phyloP scores from a whole-genome alignment of 30 jellyfish, hydroid and myxozoan genomes.

The Aurelia coerulea region DNA sequence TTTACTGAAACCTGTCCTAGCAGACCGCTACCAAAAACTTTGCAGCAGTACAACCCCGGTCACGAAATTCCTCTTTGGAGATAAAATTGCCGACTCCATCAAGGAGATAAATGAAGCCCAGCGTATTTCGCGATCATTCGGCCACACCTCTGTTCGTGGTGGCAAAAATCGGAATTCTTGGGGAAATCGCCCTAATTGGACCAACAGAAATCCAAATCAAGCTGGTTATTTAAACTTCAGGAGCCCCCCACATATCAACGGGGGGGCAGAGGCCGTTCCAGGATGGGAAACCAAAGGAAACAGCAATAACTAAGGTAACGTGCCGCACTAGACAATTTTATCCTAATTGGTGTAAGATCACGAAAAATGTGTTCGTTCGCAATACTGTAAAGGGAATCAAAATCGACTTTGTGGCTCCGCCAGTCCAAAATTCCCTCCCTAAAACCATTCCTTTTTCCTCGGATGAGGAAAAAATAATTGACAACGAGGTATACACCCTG shows the following conservation, averaged over 20 bases:
- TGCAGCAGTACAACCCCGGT: neutral
- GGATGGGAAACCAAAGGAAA: too few relatives aligned
- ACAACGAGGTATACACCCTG: too few relatives aligned
- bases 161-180: neutral
- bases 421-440: neutral
- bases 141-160: neutral
- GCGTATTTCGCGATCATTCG: neutral
- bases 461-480: too few relatives aligned
- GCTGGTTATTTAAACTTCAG: neutral
- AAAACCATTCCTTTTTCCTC: too few relatives aligned
- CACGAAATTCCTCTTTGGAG: neutral
- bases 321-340: neutral
- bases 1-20: neutral
- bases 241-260: neutral
- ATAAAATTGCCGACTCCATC: neutral
- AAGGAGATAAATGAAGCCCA: neutral
- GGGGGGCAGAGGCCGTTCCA: neutral
- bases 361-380: neutral
- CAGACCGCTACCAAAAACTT: neutral
- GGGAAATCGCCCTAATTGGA: neutral
- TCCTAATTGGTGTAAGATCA: conserved; percentile 2
- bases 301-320: neutral
- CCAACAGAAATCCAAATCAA: neutral
- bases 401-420: neutral
- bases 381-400: neutral